Evolutionary conservation across 1,140 invertebrate species (phyloP), one percentile per base, ranked within the genome.

Genomic region (Drosophila setifemur): DNA sequence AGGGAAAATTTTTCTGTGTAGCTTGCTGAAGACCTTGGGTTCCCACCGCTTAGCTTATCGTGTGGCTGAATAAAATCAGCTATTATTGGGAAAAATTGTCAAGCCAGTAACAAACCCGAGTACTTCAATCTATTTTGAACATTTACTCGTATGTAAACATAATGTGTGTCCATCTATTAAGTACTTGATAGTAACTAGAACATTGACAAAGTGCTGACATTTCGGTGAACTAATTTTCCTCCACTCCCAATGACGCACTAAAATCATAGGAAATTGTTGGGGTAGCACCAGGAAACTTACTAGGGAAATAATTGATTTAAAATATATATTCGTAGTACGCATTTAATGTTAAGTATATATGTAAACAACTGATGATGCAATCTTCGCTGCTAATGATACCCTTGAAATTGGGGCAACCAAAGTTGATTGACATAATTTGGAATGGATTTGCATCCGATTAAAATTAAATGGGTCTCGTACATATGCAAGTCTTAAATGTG

Each of bases 41-140:
- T 64, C 40, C 18, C 42, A 48, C n/a, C 12, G 52, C 40, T 64
- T 64, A 48, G 52, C 40, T 64, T 64, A 48, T 64, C 57, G 19
- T 25, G 47, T 16, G 39, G 19, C 40, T 61, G 29, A 61, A 61
- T 60, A 35, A 48, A 63, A 64, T 48, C 25, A 48, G 29, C 58
- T 26, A 25, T 44, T 63, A 60, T 60, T 60, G 58, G 29, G 40
- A 63, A 60, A 60, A 63, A 60, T 63, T 60, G 16, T 35, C 40
- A 26, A 63, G 54, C 29, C 28, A 37, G 31, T 26, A 54, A 61
- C 35, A 28, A 25, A 19, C 28, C 5, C 4, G 11, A 26, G 52
- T 9, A 50, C 33, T 50, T 39, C 1, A 18, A 11, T 25, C 11
- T 25, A n/a, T 11, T 7, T 11, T 4, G 4, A 2, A 6, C n/a